Base-by-base conservation (phyloP, 2,113 vertebrate genomes). In the Edolisoma coerulescens region DNA sequence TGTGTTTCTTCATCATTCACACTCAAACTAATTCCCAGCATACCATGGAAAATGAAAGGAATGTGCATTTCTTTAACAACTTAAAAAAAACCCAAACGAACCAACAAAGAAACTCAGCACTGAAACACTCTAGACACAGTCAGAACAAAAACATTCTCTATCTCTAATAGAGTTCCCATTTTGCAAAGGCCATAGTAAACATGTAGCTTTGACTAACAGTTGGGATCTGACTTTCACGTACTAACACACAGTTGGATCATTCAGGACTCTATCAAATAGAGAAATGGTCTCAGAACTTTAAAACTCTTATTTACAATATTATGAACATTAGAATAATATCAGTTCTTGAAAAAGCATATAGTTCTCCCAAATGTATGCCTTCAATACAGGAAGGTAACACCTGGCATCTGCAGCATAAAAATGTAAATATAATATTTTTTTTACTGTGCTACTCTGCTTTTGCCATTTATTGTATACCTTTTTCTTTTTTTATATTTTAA, bases 41-140 rank as follows among this genome's bases (percentile, higher is more conserved):
- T 76, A 97, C 95, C 88, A 96, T 96, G 96, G 70, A 97, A 96
- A 97, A 98, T 81, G 93, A 95, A 98, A 97, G 97, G 96, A 97
- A 97, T 92, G 96, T 93, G 97, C 84, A 96, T 98, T 97, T 98
- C 97, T 97, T 98, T 96, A 97, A 97, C 96, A 98, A 96, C 96
- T 97, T 98, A 97, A 90, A 96, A 96, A 97, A 97, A 94, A 44
- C 3, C 35, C 74, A 96, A 86, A 93, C 64, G 78, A 93, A 89
- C 80, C 59, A 95, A 90, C 65, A 73, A 81, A 82, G 63, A 88
- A 93, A 41, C 7, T 33, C 87, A 98, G 96, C 95, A 96, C 91
- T 88, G 96, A 97, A 97, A 93, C 96, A 97, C 96, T 93, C 96
- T 92, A 97, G 98, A 99, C 97, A 98, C 97, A 98, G 97, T 98